phyloP scores from a whole-genome alignment of 2,888 invertebrate species.

The Aleiodes leptofemur region DNA sequence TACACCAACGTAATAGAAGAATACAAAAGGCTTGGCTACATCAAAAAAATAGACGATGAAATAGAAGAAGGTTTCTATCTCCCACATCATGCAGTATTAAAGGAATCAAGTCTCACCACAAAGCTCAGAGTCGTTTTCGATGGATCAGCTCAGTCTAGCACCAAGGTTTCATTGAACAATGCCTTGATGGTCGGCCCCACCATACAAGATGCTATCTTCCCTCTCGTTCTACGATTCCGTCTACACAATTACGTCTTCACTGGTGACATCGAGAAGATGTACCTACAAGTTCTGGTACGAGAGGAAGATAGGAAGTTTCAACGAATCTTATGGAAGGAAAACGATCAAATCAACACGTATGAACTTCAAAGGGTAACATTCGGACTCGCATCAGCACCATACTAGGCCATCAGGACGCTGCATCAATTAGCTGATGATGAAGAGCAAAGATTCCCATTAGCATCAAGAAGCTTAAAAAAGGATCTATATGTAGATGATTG shows the following conservation, averaged over 20 bases:
- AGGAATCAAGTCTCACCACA: neutral
- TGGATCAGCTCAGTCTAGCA: neutral
- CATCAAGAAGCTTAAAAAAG: neutral
- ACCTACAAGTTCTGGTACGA: conserved; percentile 51
- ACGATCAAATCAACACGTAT: conserved; percentile 45
- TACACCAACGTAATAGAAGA: conserved; percentile 3
- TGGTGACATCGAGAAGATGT: neutral
- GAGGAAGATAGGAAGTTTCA: conserved; percentile 58
- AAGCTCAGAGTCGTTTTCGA: conserved; percentile 1
- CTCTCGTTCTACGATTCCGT: conserved; percentile 57
- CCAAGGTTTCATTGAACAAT: neutral
- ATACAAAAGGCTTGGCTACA: conserved; percentile 6
- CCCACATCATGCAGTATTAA: conserved; percentile 2
- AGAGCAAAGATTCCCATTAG: conserved; percentile 30
- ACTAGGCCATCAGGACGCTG: conserved; percentile 50
- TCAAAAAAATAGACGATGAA: neutral
- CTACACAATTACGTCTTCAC: conserved; percentile 44
- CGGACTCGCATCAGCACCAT: conserved; percentile 60
- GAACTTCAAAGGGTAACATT: conserved; percentile 40
- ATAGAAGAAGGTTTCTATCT: neutral
- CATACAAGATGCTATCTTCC: neutral
- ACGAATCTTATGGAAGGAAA: conserved; percentile 61
- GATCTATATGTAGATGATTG: conserved; percentile 56
- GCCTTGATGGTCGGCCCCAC: neutral
- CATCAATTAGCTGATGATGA: conserved; percentile 50